Evolutionary conservation across 1,140 invertebrate species (phyloP).

Genomic region (Babylonia areolata): DNA sequence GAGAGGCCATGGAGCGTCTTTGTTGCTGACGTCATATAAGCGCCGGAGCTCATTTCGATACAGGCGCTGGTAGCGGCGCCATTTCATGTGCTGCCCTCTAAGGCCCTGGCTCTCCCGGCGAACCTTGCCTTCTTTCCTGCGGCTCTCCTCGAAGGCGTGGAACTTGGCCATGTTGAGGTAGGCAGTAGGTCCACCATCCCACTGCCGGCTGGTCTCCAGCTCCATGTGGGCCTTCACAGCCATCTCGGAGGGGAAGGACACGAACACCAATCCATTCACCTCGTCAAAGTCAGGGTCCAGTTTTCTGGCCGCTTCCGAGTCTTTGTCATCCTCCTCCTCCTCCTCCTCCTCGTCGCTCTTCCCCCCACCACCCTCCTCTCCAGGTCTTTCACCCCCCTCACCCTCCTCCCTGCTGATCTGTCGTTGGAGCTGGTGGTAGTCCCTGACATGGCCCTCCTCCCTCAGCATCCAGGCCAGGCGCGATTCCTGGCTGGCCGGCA

Average conservation of each 20-base stretch:
- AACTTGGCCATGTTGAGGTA: slow-evolving; percentile 48
- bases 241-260: slow-evolving; percentile 66
- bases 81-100: slow-evolving; percentile 65
- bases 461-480: slow-evolving; percentile 35
- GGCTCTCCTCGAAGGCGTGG: slow-evolving; percentile 46
- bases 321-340: not conserved
- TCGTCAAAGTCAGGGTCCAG: slow-evolving; percentile 71
- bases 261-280: slow-evolving; percentile 68
- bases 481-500: slow-evolving; percentile 39
- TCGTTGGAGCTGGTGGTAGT: slow-evolving; percentile 47
- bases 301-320: slow-evolving; percentile 39
- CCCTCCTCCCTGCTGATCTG: slow-evolving; percentile 53
- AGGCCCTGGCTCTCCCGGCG: slow-evolving; percentile 53
- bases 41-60: slow-evolving; percentile 59
- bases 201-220: slow-evolving; percentile 63
- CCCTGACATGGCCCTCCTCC: slow-evolving; percentile 44
- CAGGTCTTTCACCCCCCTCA: not conserved
- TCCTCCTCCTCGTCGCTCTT: slow-evolving; percentile 29
- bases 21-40: slow-evolving; percentile 45
- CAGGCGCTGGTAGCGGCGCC: slow-evolving; percentile 64
- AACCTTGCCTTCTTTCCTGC: slow-evolving; percentile 36
- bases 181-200: slow-evolving; percentile 51
- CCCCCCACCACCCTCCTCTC: not conserved
- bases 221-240: slow-evolving; percentile 64
- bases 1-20: slow-evolving; percentile 28